These are phyloP conservation scores for Chrysemys picta DNA, from an alignment of 2,113 vertebrate species.

Conservation along the genomic window DNA sequence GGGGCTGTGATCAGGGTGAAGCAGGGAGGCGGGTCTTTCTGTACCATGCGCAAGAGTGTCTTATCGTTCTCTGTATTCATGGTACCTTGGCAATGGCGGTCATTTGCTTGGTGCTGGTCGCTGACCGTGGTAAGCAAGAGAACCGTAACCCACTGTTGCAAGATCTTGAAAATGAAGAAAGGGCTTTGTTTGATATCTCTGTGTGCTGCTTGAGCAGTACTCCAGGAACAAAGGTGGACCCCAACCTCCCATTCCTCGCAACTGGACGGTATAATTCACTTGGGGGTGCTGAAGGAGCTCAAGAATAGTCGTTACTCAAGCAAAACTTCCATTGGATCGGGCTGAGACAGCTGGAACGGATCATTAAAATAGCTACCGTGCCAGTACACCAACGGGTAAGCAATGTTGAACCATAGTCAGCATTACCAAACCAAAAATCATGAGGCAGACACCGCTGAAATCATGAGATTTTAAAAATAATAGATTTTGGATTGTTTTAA, in stretches of 20 bases:
- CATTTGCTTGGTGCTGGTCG: rapidly evolving
- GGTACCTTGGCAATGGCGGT: background rate
- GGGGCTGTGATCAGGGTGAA: background rate
- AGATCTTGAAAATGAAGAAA: background rate
- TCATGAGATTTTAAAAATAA: rapidly evolving
- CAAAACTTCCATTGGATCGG: background rate
- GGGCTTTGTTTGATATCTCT: background rate
- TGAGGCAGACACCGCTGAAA: constrained; percentile 38
- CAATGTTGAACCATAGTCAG: background rate
- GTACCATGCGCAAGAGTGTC: background rate
- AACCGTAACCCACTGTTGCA: rapidly evolving
- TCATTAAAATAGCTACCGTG: background rate
- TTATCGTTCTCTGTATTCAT: rapidly evolving
- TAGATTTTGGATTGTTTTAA: constrained; percentile 5
- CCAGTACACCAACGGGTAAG: background rate
- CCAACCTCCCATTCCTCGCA: background rate
- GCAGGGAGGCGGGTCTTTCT: background rate
- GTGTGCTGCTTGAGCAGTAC: background rate
- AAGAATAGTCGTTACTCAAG: background rate
- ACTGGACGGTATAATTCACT: background rate
- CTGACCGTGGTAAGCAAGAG: rapidly evolving
- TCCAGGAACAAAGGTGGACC: background rate
- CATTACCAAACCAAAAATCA: background rate
- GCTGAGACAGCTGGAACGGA: background rate
- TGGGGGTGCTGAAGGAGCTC: background rate